Percentiles rank a stretch among this genome's conserved stretches.
Evolutionary conservation across 2,797 vertebrate species (phyloP).

Genomic region (Sphenopsis melanotis): DNA sequence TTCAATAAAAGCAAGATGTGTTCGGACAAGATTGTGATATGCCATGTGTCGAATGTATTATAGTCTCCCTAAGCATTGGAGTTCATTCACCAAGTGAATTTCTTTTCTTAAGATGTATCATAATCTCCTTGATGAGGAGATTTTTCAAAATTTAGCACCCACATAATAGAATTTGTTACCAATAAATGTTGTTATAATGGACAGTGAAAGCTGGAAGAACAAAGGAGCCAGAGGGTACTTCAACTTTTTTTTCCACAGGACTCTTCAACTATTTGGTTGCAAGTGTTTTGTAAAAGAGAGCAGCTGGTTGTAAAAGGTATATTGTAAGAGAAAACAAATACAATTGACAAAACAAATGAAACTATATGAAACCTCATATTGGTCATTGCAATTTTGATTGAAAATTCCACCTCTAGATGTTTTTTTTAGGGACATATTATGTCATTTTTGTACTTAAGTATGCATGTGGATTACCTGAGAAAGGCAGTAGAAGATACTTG

Average conservation of each 20-base stretch:
- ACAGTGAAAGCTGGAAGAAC: background rate
- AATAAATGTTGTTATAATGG: background rate
- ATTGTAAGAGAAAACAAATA: background rate
- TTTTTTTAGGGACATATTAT: background rate
- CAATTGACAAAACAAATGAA: background rate
- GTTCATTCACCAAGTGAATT: background rate
- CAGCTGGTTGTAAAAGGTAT: background rate
- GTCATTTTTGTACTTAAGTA: background rate
- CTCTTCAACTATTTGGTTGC: background rate
- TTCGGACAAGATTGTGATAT: background rate
- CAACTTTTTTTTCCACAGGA: background rate
- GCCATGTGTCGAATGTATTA: background rate
- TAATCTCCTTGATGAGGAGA: background rate
- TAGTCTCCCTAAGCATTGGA: background rate
- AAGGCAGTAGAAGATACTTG: background rate
- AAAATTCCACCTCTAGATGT: background rate
- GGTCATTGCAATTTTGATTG: background rate
- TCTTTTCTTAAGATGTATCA: background rate
- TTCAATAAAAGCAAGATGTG: background rate
- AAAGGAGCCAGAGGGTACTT: background rate
- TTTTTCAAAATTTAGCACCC: background rate
- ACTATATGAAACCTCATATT: background rate
- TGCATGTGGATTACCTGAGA: background rate
- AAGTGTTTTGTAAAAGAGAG: background rate
- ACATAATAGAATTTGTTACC: background rate